Base-by-base conservation (phyloP, 2,888 invertebrate genomes). In the Scaeva pyrastri region DNA sequence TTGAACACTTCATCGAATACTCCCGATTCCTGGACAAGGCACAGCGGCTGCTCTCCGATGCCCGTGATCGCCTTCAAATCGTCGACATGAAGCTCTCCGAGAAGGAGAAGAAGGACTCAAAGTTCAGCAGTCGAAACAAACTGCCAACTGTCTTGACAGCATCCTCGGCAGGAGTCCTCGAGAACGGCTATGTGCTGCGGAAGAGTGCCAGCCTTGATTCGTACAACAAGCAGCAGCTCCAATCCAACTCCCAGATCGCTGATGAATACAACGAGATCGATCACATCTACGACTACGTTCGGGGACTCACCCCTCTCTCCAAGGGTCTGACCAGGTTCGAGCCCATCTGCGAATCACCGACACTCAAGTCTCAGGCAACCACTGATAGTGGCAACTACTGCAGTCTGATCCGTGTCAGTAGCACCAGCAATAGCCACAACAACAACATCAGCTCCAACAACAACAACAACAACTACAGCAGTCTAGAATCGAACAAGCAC, bases 241-340 rank as follows among this genome's bases (percentile, higher is more conserved):
- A 75, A 12, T 88, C 88, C 41, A 93, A 94, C 90, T 93, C 93
- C 88, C 94, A 94, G 89, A 94, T 94, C 90, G 96, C 95, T 39
- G 97, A 97, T 91, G 97, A 98, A 90, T 98, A 98, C 92, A 97
- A 98, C 89, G 98, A 98, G 93, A 98, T 98, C 89, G 98, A 98
- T 93, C 97, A 98, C 93, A 97, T 98, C 88, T 98, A 98, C 91
- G 98, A 98, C 91, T 98, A 98, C 92, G 98, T 98, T 0, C 94
- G 98, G 87, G 98, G 98, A 1, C 96, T 98, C 89, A 98, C 98
- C 68, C 97, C 97, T 1, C 94, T 97, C 36, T 97, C 98, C 6
- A 97, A 97, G 91, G 96, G 95, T 90, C 91, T 89, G 92, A 93
- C 91, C 89, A 93, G 89, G 88, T 94, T 90, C 91, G 94, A 90